A percentile compares a stretch with the other conserved stretches of the same genome.
Conservation (phyloP, 2,888 invertebrate genomes). For the Drosophila ezoana region DNA sequence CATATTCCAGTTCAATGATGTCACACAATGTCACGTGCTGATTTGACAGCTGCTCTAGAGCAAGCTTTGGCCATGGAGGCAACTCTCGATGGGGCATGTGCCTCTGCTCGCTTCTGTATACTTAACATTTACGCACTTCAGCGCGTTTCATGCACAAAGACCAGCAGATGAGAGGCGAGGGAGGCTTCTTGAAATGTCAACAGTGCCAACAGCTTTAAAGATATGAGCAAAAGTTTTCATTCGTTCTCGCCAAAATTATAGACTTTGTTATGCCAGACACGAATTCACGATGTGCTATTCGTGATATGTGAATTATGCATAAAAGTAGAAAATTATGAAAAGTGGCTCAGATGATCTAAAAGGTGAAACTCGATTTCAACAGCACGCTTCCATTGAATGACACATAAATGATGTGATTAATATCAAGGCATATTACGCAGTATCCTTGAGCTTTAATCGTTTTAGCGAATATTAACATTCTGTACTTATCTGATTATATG, state of each 20-base stretch:
- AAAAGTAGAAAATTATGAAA: slow-evolving; percentile 44
- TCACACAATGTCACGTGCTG: slow-evolving; percentile 79
- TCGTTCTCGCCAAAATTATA: slow-evolving; percentile 40
- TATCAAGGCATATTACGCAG: background rate
- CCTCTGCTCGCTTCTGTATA: slow-evolving; percentile 43
- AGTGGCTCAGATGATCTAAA: slow-evolving; percentile 31
- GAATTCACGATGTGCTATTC: slow-evolving; percentile 54
- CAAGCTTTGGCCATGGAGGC: slow-evolving; percentile 11
- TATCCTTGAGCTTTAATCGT: background rate
- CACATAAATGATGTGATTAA: slow-evolving; percentile 4
- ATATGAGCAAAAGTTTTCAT: slow-evolving; percentile 25
- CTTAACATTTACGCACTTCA: slow-evolving; percentile 75
- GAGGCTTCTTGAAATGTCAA: slow-evolving; percentile 54
- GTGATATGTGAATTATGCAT: slow-evolving; percentile 61
- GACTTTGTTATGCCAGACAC: slow-evolving; percentile 48
- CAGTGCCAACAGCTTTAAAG: slow-evolving; percentile 48
- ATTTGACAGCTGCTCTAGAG: slow-evolving; percentile 50
- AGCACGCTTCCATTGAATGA: slow-evolving; percentile 12
- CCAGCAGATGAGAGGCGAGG: slow-evolving; percentile 2
- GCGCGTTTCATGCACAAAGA: slow-evolving; percentile 57
- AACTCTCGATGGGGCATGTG: slow-evolving; percentile 40
- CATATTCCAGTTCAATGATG: slow-evolving; percentile 79
- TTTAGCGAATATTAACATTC: background rate
- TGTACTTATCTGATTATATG: background rate
- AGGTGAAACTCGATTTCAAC: slow-evolving; percentile 14